Percentiles rank a stretch among this genome's conserved stretches.
phyloP scores from a whole-genome alignment of 1,140 invertebrate species.

The Lepidotrigona ventralis region DNA sequence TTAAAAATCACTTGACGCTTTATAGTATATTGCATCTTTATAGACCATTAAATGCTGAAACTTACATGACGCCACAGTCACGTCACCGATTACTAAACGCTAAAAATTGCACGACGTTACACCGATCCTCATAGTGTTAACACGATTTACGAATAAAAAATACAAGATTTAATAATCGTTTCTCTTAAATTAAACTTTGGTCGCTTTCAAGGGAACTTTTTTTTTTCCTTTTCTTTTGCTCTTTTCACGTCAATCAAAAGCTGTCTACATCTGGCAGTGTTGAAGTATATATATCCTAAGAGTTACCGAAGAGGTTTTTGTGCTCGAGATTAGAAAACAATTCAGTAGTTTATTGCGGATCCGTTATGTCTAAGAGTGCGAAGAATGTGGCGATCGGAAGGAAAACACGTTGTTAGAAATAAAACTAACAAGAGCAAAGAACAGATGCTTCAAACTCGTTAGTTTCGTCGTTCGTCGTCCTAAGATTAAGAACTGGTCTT shows the following conservation, averaged over 20 bases:
- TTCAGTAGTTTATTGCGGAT: not conserved
- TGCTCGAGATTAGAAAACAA: constrained; percentile 12
- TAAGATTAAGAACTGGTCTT: constrained; percentile 79
- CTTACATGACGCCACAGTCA: too few species aligned
- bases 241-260: not conserved
- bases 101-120: too few species aligned
- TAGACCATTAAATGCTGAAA: too few species aligned
- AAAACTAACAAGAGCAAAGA: not conserved
- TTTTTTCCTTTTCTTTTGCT: not conserved
- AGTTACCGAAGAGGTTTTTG: not conserved
- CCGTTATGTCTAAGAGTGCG: not conserved
- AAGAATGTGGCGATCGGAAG: not conserved
- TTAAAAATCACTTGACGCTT: too few species aligned
- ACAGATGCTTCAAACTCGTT: constrained; percentile 2
- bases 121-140: too few species aligned
- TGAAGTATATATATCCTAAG: not conserved
- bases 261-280: constrained; percentile 32
- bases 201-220: not conserved
- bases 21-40: too few species aligned
- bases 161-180: not conserved
- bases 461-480: not conserved
- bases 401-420: not conserved
- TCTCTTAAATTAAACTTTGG: constrained; percentile 15
- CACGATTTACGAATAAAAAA: not conserved
- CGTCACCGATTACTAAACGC: too few species aligned